These are phyloP conservation scores for Oreochromis tanganicae DNA, from an alignment of 2,113 vertebrate species.

Conservation along the genomic window DNA sequence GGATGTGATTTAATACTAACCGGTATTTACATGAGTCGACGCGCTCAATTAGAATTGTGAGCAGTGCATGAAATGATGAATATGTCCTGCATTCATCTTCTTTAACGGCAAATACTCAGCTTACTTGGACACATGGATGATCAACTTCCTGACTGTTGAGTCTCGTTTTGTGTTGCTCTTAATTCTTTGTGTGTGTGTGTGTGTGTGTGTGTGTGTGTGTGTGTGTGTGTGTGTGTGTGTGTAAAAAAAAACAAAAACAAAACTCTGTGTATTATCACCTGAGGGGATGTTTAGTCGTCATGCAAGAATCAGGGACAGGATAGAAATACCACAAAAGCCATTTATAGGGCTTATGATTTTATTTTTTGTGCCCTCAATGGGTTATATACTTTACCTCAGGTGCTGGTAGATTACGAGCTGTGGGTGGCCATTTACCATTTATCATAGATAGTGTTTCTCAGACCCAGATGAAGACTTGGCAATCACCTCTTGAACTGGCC, in stretches of 20 bases:
- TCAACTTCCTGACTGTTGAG: neutral
- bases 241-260: fast-evolving
- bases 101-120: neutral
- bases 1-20: neutral
- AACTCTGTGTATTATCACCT: neutral
- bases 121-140: neutral
- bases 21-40: neutral
- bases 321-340: neutral
- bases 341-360: neutral
- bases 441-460: fast-evolving
- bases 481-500: neutral
- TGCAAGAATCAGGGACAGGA: neutral
- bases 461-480: neutral
- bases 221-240: too few species aligned
- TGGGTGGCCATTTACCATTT: neutral
- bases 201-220: too few species aligned
- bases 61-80: neutral
- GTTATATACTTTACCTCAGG: neutral
- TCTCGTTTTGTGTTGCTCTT: neutral
- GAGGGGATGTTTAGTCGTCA: neutral
- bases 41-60: neutral
- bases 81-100: neutral
- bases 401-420: neutral
- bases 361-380: neutral
- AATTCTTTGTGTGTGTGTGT: neutral